phyloP scores from a whole-genome alignment of 2,888 invertebrate species.

The Pterostichus niger region DNA sequence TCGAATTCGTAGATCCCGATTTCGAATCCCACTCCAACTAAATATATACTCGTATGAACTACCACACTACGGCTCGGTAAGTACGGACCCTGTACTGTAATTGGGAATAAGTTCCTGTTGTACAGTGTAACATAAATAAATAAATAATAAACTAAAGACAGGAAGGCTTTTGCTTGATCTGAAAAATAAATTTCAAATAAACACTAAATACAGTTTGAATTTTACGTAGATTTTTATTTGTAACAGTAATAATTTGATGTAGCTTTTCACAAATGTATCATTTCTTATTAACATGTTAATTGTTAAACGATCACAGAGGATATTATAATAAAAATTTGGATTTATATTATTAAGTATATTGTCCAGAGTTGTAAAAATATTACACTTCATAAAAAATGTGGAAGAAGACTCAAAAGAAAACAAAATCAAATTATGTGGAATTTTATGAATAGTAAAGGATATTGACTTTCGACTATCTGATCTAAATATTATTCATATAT shows the following conservation, averaged over 20 bases:
- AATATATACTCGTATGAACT: no score
- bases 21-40: no score
- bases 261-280: conserved; percentile 60
- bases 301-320: conserved; percentile 62
- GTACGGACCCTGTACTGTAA: no score
- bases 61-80: no score
- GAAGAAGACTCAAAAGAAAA: conserved; percentile 32
- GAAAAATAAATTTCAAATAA: background rate
- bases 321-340: conserved; percentile 61
- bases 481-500: conserved; percentile 4
- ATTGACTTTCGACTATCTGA: conserved; percentile 3
- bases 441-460: conserved; percentile 20
- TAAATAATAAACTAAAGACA: no score
- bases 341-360: conserved; percentile 60
- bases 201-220: background rate
- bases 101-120: no score
- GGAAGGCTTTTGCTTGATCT: no score
- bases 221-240: conserved; percentile 58
- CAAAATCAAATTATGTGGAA: conserved; percentile 25
- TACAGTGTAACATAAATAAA: no score
- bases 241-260: conserved; percentile 64
- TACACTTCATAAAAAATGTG: conserved; percentile 45
- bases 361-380: conserved; percentile 64
- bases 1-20: no score
- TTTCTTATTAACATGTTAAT: conserved; percentile 56